A percentile compares a stretch with the other conserved stretches of the same genome.
Evolutionary conservation across 2,113 vertebrate species (phyloP).

Genomic region (Puntigrus tetrazona): DNA sequence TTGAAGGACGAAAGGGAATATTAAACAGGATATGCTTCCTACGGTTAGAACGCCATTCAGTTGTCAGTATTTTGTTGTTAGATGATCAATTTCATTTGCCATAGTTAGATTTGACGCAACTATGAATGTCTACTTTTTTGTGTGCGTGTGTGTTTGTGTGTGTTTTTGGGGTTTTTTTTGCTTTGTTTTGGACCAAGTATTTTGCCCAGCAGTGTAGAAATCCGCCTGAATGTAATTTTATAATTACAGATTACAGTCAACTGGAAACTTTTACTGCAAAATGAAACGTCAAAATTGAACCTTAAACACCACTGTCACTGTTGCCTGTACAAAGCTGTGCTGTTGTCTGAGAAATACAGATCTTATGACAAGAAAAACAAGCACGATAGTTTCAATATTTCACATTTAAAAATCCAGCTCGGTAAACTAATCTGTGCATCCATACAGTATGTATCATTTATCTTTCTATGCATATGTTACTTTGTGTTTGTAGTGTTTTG

Average conservation of each 20-base stretch:
- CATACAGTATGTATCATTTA: neutral
- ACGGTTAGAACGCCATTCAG: neutral
- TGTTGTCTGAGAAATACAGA: neutral
- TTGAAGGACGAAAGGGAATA: conserved; percentile 17
- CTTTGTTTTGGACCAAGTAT: neutral
- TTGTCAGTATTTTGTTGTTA: neutral
- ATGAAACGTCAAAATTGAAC: neutral
- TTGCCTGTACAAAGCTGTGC: conserved; percentile 4
- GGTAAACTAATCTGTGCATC: neutral
- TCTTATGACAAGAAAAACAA: neutral
- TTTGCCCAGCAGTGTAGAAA: neutral
- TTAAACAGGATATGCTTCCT: neutral
- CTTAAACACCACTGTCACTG: neutral
- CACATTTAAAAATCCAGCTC: neutral
- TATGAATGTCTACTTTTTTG: neutral
- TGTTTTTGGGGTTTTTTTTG: neutral
- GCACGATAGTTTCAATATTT: neutral
- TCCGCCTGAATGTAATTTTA: neutral
- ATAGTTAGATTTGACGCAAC: neutral
- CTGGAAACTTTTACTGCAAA: neutral
- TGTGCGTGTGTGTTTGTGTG: too few relatives aligned
- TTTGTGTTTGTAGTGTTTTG: neutral
- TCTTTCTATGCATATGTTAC: conserved; percentile 3
- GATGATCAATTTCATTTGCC: neutral
- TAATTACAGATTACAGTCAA: neutral